phyloP scores from a whole-genome alignment of 2,797 vertebrate genomes.

The Anniella stebbinsi region DNA sequence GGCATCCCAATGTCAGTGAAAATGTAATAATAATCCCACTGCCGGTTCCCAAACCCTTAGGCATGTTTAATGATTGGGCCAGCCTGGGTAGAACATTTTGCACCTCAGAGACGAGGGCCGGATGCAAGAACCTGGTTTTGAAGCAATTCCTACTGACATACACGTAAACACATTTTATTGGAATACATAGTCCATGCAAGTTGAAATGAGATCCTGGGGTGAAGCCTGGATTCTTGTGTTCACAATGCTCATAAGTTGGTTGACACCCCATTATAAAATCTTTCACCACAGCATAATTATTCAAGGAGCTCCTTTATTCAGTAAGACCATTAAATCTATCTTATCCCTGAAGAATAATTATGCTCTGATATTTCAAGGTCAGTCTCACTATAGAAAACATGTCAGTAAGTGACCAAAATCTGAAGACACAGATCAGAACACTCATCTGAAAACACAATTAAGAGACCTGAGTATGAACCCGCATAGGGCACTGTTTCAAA shows the following conservation, averaged over 20 bases:
- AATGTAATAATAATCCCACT: not conserved
- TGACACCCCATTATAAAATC: not conserved
- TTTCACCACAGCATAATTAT: not conserved
- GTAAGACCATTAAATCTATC: not conserved
- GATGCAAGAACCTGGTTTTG: not conserved
- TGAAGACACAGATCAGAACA: not conserved
- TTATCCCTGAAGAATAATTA: not conserved
- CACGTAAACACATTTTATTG: not conserved
- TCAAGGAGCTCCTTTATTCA: not conserved
- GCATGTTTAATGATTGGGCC: not conserved
- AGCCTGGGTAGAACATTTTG: not conserved
- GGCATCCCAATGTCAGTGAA: not conserved
- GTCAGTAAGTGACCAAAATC: conserved; percentile 8
- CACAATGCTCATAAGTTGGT: not conserved
- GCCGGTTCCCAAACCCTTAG: not conserved
- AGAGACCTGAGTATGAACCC: conserved; percentile 8
- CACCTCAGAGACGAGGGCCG: not conserved
- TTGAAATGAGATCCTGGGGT: not conserved
- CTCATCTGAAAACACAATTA: not conserved
- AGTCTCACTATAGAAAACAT: not conserved
- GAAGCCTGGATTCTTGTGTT: not conserved
- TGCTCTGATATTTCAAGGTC: not conserved
- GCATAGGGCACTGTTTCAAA: not conserved
- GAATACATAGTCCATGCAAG: not conserved
- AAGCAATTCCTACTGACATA: not conserved